Percentiles rank a stretch among this genome's conserved stretches.
phyloP scores from a whole-genome alignment of 2,797 vertebrate genomes.

The Oceanodroma leucorhoa region DNA sequence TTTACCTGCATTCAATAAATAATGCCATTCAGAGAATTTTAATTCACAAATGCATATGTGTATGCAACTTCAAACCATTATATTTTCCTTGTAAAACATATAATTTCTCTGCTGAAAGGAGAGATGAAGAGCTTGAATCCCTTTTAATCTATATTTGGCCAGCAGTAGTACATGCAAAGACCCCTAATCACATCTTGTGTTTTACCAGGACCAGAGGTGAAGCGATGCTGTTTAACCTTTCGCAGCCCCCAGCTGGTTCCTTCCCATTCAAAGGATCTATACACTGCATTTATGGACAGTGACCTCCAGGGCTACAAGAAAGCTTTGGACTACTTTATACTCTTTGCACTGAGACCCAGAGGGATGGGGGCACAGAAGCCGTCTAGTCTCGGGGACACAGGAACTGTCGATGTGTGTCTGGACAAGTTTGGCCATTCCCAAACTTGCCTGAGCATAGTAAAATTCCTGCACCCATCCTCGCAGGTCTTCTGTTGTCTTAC shows the following conservation, averaged over 20 bases:
- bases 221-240: background rate
- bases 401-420: background rate
- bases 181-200: background rate
- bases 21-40: background rate
- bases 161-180: background rate
- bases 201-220: background rate
- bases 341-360: background rate
- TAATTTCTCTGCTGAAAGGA: background rate
- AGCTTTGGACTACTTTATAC: background rate
- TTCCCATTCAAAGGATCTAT: background rate
- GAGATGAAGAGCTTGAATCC: background rate
- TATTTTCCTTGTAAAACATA: background rate
- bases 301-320: background rate
- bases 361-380: background rate
- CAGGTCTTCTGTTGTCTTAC: background rate
- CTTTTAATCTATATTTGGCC: background rate
- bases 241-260: background rate
- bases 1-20: background rate
- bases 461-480: background rate
- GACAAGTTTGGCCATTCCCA: background rate
- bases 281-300: background rate
- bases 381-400: fast-evolving
- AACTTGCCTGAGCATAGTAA: fast-evolving
- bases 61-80: background rate
- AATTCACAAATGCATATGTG: background rate